Evolutionary conservation across 2,888 invertebrate genomes (phyloP).

Genomic region (Ormyrus labotus): DNA sequence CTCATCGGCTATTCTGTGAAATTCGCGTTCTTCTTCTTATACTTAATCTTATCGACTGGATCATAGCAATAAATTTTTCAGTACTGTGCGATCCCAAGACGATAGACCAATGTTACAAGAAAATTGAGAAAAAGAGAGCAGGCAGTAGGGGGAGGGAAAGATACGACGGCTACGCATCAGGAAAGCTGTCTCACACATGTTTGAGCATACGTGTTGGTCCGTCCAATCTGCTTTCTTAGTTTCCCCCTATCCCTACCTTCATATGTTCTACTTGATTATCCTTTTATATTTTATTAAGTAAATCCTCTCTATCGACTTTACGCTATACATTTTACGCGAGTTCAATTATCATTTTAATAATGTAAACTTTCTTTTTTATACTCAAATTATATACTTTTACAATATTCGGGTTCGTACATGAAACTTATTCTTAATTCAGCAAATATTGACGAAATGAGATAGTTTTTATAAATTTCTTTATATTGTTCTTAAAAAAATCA

Average conservation of each 20-base stretch:
- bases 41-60: not conserved
- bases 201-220: not conserved
- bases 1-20: not conserved
- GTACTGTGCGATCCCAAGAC: not conserved
- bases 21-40: not conserved
- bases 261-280: not conserved
- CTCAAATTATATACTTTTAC: no score
- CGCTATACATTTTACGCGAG: no score
- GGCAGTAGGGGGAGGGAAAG: not conserved
- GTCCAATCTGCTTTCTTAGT: not conserved
- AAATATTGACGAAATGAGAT: no score
- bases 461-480: no score
- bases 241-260: not conserved
- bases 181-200: not conserved
- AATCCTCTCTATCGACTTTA: not conserved
- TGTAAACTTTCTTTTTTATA: not conserved
- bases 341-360: not conserved
- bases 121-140: not conserved
- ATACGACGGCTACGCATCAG: not conserved
- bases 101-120: not conserved
- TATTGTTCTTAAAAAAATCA: no score
- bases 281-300: not conserved
- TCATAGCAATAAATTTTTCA: conserved; percentile 1
- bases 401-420: no score
- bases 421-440: no score